Conservation (phyloP, 2,797 vertebrate species). For the Sebastes steindachneri region DNA sequence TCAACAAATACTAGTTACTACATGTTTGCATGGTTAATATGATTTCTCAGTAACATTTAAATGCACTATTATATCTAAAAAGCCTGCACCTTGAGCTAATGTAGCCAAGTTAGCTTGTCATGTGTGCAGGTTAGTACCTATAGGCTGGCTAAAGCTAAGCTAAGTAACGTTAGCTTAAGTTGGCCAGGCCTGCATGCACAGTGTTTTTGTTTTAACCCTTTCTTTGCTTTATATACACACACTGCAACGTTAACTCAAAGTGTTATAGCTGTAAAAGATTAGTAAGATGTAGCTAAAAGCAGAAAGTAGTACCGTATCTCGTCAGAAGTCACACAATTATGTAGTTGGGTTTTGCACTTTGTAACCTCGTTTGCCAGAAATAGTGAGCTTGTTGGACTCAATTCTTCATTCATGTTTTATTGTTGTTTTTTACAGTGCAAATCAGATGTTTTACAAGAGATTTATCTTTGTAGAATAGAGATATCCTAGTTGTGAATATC, state of each 20-base stretch:
- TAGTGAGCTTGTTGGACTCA: background rate
- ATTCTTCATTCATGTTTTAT: background rate
- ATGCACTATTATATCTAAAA: background rate
- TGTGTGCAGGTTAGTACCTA: constrained; percentile 71
- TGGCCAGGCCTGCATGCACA: constrained; percentile 73
- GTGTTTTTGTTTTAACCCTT: constrained; percentile 75
- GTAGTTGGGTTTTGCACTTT: background rate
- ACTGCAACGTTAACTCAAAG: background rate
- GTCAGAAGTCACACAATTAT: background rate
- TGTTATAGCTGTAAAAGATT: background rate
- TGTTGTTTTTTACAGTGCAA: background rate
- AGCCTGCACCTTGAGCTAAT: constrained; percentile 67
- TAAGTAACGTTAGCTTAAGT: constrained; percentile 73
- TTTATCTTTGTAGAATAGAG: background rate
- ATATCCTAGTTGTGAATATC: background rate
- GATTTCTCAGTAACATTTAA: background rate
- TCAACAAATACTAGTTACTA: background rate
- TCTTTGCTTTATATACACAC: constrained; percentile 33
- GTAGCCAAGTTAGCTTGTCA: constrained; percentile 76
- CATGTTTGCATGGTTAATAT: background rate
- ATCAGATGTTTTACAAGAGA: background rate
- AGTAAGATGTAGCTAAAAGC: background rate
- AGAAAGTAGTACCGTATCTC: background rate
- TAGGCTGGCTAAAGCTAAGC: constrained; percentile 64
- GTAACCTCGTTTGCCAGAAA: background rate